phyloP scores from a whole-genome alignment of 2,888 invertebrate species.

The Drosophila anceps region DNA sequence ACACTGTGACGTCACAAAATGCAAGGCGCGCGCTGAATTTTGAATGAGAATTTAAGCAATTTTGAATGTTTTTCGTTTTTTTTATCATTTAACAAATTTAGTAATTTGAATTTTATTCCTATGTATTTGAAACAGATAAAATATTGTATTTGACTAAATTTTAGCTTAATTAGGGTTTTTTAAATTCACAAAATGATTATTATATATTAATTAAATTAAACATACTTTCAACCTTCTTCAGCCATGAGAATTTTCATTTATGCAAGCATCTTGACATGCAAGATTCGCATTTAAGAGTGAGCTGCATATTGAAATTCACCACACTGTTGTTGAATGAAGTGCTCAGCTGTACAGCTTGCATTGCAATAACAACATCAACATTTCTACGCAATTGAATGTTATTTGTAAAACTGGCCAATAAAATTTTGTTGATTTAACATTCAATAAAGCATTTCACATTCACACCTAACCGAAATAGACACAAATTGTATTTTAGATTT shows the following conservation, averaged over 20 bases:
- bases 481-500: neutral
- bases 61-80: neutral
- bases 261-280: neutral
- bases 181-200: neutral
- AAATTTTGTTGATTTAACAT: neutral
- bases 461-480: neutral
- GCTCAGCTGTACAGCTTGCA: neutral
- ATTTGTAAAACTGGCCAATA: neutral
- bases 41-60: neutral
- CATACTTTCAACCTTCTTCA: no score
- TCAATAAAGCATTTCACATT: no score
- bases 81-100: neutral
- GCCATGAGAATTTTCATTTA: neutral
- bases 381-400: neutral
- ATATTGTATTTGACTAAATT: neutral
- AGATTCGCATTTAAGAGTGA: neutral
- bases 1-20: neutral
- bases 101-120: neutral
- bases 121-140: neutral
- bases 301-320: neutral
- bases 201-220: no score
- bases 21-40: neutral
- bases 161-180: neutral
- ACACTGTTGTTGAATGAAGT: neutral
- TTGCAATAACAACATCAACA: neutral